A percentile compares a stretch with the other conserved stretches of the same genome.
Conservation (phyloP, 1,140 invertebrate genomes). For the Hirudo medicinalis region DNA sequence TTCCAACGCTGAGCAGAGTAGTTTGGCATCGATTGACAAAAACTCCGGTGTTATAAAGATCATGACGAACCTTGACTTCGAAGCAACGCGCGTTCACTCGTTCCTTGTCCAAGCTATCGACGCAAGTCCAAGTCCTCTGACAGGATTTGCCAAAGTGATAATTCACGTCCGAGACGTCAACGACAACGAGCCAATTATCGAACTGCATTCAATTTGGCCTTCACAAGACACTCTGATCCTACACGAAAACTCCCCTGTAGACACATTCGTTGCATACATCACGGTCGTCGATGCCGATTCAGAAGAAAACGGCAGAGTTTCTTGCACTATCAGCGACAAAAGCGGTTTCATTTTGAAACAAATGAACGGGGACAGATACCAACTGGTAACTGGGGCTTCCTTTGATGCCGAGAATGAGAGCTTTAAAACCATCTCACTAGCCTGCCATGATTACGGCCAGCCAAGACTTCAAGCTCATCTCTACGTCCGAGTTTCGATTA, state of each 20-base stretch:
- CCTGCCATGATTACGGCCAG: constrained; percentile 16
- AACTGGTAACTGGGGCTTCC: constrained; percentile 15
- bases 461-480: constrained; percentile 9
- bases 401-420: constrained; percentile 17
- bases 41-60: constrained; percentile 16
- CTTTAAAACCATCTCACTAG: constrained; percentile 7
- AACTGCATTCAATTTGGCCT: constrained; percentile 10
- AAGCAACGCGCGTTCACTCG: constrained; percentile 8
- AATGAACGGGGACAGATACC: constrained; percentile 5
- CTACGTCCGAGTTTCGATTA: constrained; percentile 11
- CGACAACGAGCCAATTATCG: constrained; percentile 34
- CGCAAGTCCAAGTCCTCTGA: constrained; percentile 14
- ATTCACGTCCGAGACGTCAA: constrained; percentile 47
- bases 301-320: constrained; percentile 12
- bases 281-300: constrained; percentile 16
- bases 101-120: constrained; percentile 18
- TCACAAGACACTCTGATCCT: no score
- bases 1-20: constrained; percentile 35
- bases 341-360: constrained; percentile 14
- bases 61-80: constrained; percentile 17
- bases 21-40: constrained; percentile 13
- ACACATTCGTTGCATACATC: constrained; percentile 22
- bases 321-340: constrained; percentile 15
- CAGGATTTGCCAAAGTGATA: constrained; percentile 13
- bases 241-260: constrained; percentile 15